phyloP scores from a whole-genome alignment of 2,888 invertebrate species.

The Odontocolon sp. region DNA sequence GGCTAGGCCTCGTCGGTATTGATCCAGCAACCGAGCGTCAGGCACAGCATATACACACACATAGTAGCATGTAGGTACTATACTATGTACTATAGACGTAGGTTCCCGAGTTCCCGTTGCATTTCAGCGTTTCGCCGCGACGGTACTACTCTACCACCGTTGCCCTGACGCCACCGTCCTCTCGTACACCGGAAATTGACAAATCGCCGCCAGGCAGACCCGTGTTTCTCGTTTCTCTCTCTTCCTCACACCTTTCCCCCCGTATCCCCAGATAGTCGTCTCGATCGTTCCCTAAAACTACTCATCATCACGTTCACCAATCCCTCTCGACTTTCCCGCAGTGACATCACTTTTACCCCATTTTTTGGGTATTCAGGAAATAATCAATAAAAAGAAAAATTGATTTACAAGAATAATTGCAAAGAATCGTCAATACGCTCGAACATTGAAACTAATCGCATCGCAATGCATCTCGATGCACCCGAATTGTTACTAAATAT shows the following conservation, averaged over 20 bases:
- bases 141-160: constrained; percentile 42
- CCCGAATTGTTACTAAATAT: too few species aligned
- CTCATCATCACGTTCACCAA: constrained; percentile 10
- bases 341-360: not conserved
- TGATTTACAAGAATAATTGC: not conserved
- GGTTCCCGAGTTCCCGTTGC: constrained; percentile 56
- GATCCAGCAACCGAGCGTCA: constrained; percentile 59
- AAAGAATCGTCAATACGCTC: not conserved
- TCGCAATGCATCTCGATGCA: too few species aligned
- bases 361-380: not conserved
- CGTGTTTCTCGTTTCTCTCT: constrained; percentile 22
- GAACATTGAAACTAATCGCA: not conserved
- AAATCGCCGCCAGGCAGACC: constrained; percentile 64
- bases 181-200: constrained; percentile 67
- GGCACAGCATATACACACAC: constrained; percentile 48
- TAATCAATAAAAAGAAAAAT: not conserved
- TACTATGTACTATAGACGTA: constrained; percentile 17
- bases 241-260: constrained; percentile 3
- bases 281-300: constrained; percentile 35
- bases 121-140: constrained; percentile 48
- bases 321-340: not conserved
- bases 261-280: constrained; percentile 14
- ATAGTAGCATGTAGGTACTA: not conserved
- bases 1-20: constrained; percentile 61
- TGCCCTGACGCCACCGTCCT: constrained; percentile 52